Percentiles rank a stretch among this genome's conserved stretches.
Conservation (phyloP, 2,888 invertebrate genomes). For the Strigamia crassipes region DNA sequence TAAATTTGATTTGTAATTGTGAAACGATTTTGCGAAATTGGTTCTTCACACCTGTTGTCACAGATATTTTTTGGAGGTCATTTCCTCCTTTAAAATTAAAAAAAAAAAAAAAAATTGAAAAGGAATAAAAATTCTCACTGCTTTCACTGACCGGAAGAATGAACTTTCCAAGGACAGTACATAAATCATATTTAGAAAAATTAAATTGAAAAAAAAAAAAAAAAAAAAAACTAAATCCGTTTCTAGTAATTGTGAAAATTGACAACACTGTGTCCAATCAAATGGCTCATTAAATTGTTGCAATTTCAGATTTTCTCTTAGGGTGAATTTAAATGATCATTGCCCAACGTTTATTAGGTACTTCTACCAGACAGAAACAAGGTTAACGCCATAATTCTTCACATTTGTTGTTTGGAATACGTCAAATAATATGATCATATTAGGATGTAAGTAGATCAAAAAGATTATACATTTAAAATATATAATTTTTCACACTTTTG, state of each 20-base stretch:
- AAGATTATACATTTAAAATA: background rate
- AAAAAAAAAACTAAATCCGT: too few relatives aligned
- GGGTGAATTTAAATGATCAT: background rate
- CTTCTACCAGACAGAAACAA: background rate
- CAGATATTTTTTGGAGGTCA: background rate
- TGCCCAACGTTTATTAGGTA: background rate
- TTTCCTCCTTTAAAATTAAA: background rate
- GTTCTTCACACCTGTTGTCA: too few relatives aligned
- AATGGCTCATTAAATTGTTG: background rate
- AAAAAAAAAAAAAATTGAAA: background rate
- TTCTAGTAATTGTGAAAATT: background rate
- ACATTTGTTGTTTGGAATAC: background rate
- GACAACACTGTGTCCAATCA: background rate
- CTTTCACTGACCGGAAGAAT: conserved; percentile 10
- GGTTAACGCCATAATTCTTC: background rate
- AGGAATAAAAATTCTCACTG: background rate
- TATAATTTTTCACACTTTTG: background rate
- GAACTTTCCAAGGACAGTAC: background rate
- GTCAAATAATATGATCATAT: background rate
- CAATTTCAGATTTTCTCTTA: background rate
- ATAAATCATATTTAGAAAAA: background rate
- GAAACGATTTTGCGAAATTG: too few relatives aligned
- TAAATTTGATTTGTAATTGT: too few relatives aligned
- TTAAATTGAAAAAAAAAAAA: too few relatives aligned
- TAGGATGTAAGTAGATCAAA: background rate